Conservation (phyloP, 2,888 invertebrate genomes). For the Tetanocera ferruginea region DNA sequence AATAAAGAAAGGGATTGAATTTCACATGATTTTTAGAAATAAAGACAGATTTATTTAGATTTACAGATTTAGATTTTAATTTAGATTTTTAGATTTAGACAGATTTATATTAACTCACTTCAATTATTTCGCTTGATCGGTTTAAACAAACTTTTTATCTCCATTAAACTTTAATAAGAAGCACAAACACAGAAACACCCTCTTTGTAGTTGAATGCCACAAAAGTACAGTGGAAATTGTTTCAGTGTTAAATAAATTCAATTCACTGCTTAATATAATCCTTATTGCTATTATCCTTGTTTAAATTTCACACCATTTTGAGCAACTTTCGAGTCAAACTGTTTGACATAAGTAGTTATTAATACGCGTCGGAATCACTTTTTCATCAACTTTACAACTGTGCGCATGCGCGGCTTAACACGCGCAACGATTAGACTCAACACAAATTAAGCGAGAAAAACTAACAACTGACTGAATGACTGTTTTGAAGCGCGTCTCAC, state of each 20-base stretch:
- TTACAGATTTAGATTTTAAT: too few relatives aligned
- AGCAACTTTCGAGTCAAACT: background rate
- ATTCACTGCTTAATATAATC: background rate
- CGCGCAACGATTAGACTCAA: background rate
- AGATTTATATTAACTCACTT: too few relatives aligned
- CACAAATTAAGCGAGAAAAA: background rate
- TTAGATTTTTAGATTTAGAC: too few relatives aligned
- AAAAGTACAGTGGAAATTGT: background rate
- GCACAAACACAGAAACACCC: background rate
- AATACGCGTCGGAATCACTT: background rate
- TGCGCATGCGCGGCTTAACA: background rate
- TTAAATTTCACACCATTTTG: background rate
- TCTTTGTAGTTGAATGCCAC: background rate
- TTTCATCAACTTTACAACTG: background rate
- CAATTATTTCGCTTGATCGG: too few relatives aligned
- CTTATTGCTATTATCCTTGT: background rate
- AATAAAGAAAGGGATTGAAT: too few relatives aligned
- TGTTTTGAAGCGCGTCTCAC: conserved; percentile 57
- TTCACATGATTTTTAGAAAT: too few relatives aligned
- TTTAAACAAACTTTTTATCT: conserved; percentile 48
- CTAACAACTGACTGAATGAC: conserved; percentile 39
- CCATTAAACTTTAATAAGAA: conserved; percentile 42
- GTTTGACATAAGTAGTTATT: too few relatives aligned
- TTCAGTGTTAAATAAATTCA: background rate
- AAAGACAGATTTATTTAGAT: too few relatives aligned